Percentiles rank a stretch among this genome's conserved stretches.
phyloP scores from a whole-genome alignment of 2,888 invertebrate genomes.

The Melanophora roralis region DNA sequence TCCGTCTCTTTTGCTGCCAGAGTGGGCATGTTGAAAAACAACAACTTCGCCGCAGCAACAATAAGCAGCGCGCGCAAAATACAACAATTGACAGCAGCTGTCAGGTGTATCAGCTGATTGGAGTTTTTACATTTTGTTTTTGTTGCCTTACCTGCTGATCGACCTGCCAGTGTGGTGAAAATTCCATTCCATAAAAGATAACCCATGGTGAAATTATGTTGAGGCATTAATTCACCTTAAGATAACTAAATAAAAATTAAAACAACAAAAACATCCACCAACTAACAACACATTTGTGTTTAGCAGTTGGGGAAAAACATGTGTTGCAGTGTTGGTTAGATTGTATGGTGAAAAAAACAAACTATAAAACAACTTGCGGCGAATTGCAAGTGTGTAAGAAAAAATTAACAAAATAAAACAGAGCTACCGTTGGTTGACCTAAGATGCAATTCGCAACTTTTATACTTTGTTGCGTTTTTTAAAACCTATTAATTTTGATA shows the following conservation, averaged over 20 bases:
- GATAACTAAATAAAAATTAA: neutral
- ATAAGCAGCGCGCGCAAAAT: constrained; percentile 58
- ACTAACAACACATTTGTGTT: constrained; percentile 24
- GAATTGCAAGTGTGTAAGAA: neutral
- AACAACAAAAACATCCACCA: neutral
- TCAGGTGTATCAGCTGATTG: constrained; percentile 56
- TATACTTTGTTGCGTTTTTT: too few relatives aligned
- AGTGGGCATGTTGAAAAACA: constrained; percentile 36
- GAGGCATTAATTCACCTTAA: too few relatives aligned
- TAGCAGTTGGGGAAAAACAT: constrained; percentile 25
- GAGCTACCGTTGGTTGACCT: too few relatives aligned
- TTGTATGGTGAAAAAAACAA: neutral
- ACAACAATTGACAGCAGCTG: constrained; percentile 62
- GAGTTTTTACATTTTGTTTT: constrained; percentile 41
- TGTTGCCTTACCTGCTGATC: constrained; percentile 40
- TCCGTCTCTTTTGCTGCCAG: constrained; percentile 35
- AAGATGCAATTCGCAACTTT: too few relatives aligned
- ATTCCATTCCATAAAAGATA: constrained; percentile 38
- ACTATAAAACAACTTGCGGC: neutral
- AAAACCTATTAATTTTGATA: too few relatives aligned
- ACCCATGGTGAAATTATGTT: too few relatives aligned
- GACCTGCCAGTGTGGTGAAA: constrained; percentile 46
- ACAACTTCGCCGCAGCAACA: constrained; percentile 57
- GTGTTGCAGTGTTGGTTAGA: constrained; percentile 2
- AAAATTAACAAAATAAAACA: neutral